Evolutionary conservation across 2,888 invertebrate species (phyloP), one percentile per base, ranked within the genome.

Genomic region (Sesia apiformis): DNA sequence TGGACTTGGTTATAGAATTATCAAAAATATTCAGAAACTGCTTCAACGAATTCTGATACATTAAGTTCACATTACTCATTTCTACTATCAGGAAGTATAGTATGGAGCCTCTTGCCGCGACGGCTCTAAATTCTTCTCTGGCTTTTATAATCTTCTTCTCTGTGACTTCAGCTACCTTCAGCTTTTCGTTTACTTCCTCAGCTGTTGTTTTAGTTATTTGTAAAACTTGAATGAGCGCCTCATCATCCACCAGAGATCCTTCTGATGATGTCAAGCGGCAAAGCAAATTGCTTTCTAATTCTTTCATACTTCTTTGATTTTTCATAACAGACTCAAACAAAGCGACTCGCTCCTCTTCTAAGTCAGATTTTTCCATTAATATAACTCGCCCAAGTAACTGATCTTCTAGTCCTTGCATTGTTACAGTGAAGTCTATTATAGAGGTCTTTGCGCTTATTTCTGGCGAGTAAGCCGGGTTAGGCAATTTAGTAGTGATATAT

Each of bases 391-490:
- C 98, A 39, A 98, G 83, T 4, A 98, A 84, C 75, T 98, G 98
- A 82, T 98, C 98, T 84, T 98, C 98, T 40, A 98, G 84, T 5
- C 98, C 98, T 72, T 96, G 93, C 95, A 97, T 97, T 3, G 98
- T 98, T 1, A 98, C 98, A 1, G 98, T 98, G 74, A 98, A 98
- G 78, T 98, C 98, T 65, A 98, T 98, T 55, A 98, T 97, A 0
- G 98, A 97, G 0, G 98, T 98, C 78, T 97, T 97, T 0, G 98
- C 98, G 69, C 97, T 97, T 61, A 98, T 94, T 90, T 98, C 98
- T 0, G 98, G 98, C 7, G 98, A 97, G 80, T 98, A 98, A 0
- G 97, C 95, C 0, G 98, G 98, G 86, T 98, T 98, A 0, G 97
- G 96, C 55, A 98, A 83, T 81, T 98, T 98, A 0, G 98, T 98